phyloP scores from a whole-genome alignment of 2,888 invertebrate species.

The Drosophila ezoana region DNA sequence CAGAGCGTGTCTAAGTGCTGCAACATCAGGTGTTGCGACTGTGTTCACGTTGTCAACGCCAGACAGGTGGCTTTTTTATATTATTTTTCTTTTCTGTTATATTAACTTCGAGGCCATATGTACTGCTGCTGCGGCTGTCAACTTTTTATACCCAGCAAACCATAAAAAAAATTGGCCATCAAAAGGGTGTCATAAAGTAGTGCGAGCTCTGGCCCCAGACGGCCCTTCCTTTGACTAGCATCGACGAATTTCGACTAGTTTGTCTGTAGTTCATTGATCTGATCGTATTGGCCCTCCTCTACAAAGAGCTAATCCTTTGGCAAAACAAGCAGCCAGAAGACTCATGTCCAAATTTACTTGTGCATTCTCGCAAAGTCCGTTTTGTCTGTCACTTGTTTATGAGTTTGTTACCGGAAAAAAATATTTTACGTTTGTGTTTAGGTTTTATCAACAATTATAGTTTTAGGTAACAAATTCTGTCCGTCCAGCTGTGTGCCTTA shows the following conservation, averaged over 20 bases:
- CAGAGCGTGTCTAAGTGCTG: conserved; percentile 7
- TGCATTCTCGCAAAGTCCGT: too few species aligned
- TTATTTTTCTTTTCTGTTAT: conserved; percentile 20
- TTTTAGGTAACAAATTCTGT: too few species aligned
- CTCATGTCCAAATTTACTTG: too few species aligned
- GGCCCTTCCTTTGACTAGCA: conserved; percentile 5
- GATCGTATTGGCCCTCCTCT: too few species aligned
- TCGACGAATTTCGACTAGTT: not conserved
- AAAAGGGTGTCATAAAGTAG: conserved; percentile 6
- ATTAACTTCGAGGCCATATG: conserved; percentile 42
- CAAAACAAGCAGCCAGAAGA: too few species aligned
- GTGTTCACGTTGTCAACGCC: conserved; percentile 39
- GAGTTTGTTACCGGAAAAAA: too few species aligned
- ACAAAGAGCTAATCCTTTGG: too few species aligned
- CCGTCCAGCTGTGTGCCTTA: too few species aligned
- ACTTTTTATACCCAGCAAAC: conserved; percentile 21
- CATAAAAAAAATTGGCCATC: not conserved
- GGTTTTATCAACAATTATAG: too few species aligned
- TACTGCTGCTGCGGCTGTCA: conserved; percentile 26
- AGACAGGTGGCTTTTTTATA: conserved; percentile 41
- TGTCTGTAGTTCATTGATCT: too few species aligned
- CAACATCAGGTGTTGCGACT: conserved; percentile 41
- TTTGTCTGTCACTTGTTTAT: too few species aligned
- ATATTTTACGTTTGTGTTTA: too few species aligned
- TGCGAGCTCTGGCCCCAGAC: not conserved